A percentile compares a stretch with the other conserved stretches of the same genome.
phyloP scores from a whole-genome alignment of 2,888 invertebrate species.

The Odontocolon sp. region DNA sequence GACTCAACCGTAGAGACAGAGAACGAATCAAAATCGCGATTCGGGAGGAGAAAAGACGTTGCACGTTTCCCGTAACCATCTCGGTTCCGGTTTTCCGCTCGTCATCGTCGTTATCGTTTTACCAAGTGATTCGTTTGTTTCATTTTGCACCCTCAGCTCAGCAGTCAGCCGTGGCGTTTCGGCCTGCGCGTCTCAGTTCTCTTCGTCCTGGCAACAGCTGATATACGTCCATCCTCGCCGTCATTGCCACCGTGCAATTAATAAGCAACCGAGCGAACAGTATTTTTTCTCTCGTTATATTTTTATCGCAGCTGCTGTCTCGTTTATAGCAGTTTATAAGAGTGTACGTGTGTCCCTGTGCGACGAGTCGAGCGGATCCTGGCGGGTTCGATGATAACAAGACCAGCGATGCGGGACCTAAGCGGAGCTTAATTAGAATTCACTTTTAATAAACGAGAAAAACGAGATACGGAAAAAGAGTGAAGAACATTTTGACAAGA shows the following conservation, averaged over 20 bases:
- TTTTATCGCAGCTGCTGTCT: conserved; percentile 61
- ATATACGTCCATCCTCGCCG: conserved; percentile 36
- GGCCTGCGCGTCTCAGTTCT: background rate
- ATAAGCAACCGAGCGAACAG: conserved; percentile 51
- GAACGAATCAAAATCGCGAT: conserved; percentile 13
- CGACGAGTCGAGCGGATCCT: conserved; percentile 4
- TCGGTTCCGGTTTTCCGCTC: background rate
- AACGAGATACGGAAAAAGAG: conserved; percentile 3
- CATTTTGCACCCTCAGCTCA: background rate
- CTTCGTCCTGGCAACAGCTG: conserved; percentile 26
- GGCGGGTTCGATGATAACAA: conserved; percentile 52
- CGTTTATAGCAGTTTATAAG: conserved; percentile 23
- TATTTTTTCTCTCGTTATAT: conserved; percentile 45
- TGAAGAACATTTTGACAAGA: conserved; percentile 38
- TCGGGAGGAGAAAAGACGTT: background rate
- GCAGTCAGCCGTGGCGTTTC: background rate
- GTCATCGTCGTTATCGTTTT: conserved; percentile 49
- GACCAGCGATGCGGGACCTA: conserved; percentile 29
- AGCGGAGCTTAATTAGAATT: conserved; percentile 67
- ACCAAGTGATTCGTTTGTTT: conserved; percentile 42
- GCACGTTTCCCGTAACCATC: background rate
- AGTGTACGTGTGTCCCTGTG: conserved; percentile 27
- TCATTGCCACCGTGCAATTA: conserved; percentile 48
- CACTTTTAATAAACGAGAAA: conserved; percentile 53
- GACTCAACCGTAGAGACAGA: too few species aligned